These are phyloP conservation scores for Xenopus borealis DNA, from an alignment of 2,113 vertebrate genomes.

Conservation along the genomic window DNA sequence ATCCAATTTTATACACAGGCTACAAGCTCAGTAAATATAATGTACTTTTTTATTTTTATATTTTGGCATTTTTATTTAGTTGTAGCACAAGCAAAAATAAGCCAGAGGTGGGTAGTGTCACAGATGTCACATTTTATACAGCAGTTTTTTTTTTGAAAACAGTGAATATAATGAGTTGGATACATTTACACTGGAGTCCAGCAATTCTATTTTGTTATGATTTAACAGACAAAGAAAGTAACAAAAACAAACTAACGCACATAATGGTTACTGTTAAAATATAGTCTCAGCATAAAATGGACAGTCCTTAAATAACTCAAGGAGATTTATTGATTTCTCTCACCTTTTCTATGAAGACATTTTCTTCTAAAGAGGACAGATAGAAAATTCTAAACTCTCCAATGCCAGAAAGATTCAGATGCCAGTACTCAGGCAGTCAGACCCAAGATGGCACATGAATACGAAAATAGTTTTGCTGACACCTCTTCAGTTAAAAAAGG, in stretches of 20 bases:
- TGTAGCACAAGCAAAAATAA: no score
- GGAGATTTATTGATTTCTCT: neutral
- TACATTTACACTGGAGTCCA: neutral
- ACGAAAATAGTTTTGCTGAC: no score
- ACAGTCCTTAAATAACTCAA: neutral
- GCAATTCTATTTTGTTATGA: neutral
- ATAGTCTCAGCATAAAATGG: neutral
- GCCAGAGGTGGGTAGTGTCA: neutral
- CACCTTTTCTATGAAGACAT: neutral
- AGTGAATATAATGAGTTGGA: neutral
- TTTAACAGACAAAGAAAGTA: neutral
- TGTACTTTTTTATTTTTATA: neutral
- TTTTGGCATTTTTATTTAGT: neutral
- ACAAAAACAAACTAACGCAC: neutral
- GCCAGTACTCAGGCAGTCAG: no score
- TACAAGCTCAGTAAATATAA: neutral
- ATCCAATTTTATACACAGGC: neutral
- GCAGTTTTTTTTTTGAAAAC: neutral
- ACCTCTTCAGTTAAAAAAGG: no score
- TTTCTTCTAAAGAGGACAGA: neutral
- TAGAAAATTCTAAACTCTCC: neutral
- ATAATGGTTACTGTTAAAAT: no score
- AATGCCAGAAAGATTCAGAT: no score
- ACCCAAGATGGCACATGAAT: no score
- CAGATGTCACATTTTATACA: neutral